Evolutionary conservation across 2,113 vertebrate species (phyloP).

Genomic region (Equus przewalskii): DNA sequence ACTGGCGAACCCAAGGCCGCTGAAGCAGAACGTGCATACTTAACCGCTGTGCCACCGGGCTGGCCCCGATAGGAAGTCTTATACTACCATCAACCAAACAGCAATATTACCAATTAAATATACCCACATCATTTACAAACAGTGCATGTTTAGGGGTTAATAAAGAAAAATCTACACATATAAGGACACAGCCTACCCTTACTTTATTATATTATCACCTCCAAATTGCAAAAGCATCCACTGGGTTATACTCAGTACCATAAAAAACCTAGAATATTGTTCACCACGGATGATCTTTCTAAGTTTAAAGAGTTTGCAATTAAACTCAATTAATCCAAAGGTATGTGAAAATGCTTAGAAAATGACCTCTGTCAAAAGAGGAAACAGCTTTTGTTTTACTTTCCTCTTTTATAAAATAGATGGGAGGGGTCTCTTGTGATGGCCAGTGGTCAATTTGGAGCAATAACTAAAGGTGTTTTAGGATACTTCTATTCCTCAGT

Average conservation of each 20-base stretch:
- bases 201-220: neutral
- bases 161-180: neutral
- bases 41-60: too few species aligned
- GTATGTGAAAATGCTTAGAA: neutral
- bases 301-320: neutral
- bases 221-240: neutral
- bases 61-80: neutral
- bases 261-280: neutral
- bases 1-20: too few species aligned
- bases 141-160: neutral
- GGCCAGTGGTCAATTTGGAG: neutral
- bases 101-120: neutral
- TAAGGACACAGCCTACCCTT: neutral
- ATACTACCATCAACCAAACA: neutral
- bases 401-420: constrained; percentile 1
- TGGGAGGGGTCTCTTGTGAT: neutral
- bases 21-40: too few species aligned
- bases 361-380: neutral
- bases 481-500: neutral
- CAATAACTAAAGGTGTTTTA: neutral
- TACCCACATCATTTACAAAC: neutral
- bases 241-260: neutral
- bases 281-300: neutral
- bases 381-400: constrained; percentile 28
- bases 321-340: constrained; percentile 19